Conservation (phyloP, 2,113 vertebrate genomes). For the Leptosomus discolor region DNA sequence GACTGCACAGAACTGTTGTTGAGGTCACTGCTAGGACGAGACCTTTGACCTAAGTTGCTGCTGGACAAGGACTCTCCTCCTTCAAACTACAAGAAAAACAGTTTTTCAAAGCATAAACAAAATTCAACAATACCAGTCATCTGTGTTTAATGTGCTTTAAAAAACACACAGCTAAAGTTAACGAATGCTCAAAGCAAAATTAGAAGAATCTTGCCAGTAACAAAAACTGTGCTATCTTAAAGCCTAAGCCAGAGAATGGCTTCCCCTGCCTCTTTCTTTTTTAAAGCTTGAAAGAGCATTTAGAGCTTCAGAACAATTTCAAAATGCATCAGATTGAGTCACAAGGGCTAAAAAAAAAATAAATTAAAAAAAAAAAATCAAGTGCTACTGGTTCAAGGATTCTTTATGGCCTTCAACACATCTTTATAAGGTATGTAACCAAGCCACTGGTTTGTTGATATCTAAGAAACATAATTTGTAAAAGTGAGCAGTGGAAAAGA, state of each 20-base stretch:
- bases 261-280: neutral
- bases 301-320: neutral
- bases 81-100: conserved; percentile 82
- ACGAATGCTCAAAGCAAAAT: neutral
- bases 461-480: neutral
- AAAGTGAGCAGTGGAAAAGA: neutral
- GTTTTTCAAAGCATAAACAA: neutral
- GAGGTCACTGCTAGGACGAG: conserved; percentile 93
- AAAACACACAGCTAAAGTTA: neutral
- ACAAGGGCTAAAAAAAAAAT: conserved; percentile 10
- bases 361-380: conserved; percentile 17
- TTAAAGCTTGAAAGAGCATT: neutral
- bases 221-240: neutral
- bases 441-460: neutral
- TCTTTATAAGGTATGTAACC: neutral
- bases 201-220: neutral
- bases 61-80: conserved; percentile 89
- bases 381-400: neutral
- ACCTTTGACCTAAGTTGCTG: conserved; percentile 87
- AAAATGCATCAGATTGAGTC: neutral
- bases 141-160: neutral
- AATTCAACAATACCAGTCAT: neutral
- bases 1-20: conserved; percentile 95
- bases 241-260: neutral
- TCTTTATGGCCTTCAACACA: neutral